phyloP scores from a whole-genome alignment of 2,113 vertebrate genomes.

The Nyctibius bracteatus region DNA sequence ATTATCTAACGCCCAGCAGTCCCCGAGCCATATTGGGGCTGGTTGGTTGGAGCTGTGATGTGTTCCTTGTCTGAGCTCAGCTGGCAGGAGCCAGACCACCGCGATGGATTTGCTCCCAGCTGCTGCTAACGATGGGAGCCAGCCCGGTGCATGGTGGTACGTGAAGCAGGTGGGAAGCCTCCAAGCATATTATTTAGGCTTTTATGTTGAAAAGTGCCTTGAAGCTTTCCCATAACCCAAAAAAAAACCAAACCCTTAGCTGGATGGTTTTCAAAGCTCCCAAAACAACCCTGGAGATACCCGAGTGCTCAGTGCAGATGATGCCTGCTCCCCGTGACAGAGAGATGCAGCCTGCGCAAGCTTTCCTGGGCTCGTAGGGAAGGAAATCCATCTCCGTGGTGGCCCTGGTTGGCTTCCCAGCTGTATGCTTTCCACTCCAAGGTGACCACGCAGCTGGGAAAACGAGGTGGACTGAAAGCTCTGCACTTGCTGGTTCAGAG shows the following conservation, averaged over 20 bases:
- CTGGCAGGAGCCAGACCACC: not conserved
- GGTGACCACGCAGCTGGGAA: not conserved
- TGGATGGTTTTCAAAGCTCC: not conserved
- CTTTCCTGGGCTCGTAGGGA: not conserved
- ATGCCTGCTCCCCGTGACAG: rapidly evolving
- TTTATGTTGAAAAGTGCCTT: not conserved
- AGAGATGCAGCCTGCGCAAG: rapidly evolving
- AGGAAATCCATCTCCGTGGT: not conserved
- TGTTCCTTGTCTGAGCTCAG: not conserved
- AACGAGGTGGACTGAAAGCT: not conserved
- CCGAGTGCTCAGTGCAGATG: not conserved
- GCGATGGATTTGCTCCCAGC: not conserved
- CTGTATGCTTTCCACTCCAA: not conserved
- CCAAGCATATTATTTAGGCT: not conserved
- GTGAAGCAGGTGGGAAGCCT: not conserved
- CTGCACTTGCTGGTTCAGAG: rapidly evolving
- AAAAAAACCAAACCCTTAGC: rapidly evolving
- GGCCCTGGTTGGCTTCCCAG: not conserved
- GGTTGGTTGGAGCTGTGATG: not conserved
- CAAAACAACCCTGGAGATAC: not conserved
- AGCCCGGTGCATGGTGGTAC: not conserved
- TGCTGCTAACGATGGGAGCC: not conserved
- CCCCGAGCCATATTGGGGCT: rapidly evolving
- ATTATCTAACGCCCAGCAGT: not conserved
- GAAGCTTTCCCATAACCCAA: not conserved